Conservation (phyloP, 2,888 invertebrate genomes). For the Epinotia brunnichana region DNA sequence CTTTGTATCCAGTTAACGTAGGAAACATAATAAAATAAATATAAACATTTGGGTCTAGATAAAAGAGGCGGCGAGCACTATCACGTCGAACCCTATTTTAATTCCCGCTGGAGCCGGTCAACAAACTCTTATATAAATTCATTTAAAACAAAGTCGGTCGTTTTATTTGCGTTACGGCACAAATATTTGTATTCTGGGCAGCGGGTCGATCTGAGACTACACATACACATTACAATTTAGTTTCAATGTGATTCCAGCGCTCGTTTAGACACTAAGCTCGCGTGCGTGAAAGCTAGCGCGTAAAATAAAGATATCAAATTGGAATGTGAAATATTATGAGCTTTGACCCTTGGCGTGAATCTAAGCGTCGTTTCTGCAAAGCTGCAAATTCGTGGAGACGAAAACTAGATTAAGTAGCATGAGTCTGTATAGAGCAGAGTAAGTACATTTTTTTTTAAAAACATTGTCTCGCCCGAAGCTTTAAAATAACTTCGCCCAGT, state of each 20-base stretch:
- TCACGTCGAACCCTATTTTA: neutral
- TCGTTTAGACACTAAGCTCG: neutral
- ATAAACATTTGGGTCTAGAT: neutral
- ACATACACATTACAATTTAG: neutral
- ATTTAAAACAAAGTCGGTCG: constrained; percentile 28
- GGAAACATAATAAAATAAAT: neutral
- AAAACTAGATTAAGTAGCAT: constrained; percentile 25
- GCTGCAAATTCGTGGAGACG: constrained; percentile 18
- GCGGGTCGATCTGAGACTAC: neutral
- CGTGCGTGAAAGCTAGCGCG: neutral
- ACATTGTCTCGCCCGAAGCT: too few relatives aligned
- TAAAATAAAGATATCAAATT: neutral
- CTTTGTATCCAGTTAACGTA: neutral
- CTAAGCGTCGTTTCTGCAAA: constrained; percentile 12
- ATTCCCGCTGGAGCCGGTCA: neutral
- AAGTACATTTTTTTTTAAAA: neutral
- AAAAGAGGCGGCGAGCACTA: constrained; percentile 5
- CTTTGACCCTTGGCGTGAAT: neutral
- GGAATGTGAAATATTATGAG: neutral
- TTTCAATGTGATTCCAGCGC: neutral
- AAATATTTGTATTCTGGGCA: constrained; percentile 24
- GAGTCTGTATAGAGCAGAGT: neutral
- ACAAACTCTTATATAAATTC: constrained; percentile 27
- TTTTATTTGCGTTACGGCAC: constrained; percentile 12
- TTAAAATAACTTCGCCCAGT: too few relatives aligned